Evolutionary conservation across 2,797 vertebrate genomes (phyloP), one percentile per base, ranked within the genome.

Genomic region (Scolopax bukidnonensis): DNA sequence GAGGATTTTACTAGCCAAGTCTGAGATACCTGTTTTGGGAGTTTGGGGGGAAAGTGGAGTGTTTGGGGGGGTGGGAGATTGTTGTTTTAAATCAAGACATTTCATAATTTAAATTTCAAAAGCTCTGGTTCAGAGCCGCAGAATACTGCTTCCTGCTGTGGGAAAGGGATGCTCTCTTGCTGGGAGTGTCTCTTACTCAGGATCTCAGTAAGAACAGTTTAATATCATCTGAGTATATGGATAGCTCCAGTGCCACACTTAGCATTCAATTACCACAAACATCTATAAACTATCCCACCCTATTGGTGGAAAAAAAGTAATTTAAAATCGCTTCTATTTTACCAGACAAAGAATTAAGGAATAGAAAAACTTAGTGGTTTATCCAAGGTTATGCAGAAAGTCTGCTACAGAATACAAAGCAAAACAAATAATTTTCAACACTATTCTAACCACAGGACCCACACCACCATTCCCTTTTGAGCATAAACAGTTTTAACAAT

Each of bases 401-500:
- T 32, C 53, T 68, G 19, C 68, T 57, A 57, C 41, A 60, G 18
- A 80, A 43, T 20, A 53, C 12, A 85, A 76, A 71, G 24, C 32
- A 57, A 69, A 78, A 19, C 3, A 76, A 67, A 84, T 40, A 71
- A 43, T 57, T 92, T 87, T 82, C 54, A 73, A 38, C 1, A 33
- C 7, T 74, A 16, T 36, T 69, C 21, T 63, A 68, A 32, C 28
- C 48, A 64, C 11, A 68, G 51, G 18, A 80, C 27, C 4, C 43
- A 48, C 5, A 68, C 1, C 9, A 65, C 56, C 61, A 91, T 68
- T 94, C 50, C 28, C 61, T 83, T 95, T 70, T 73, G 78, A 97
- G 80, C 47, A 77, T 85, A 94, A 95, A 95, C 20, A 76, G 71
- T 85, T 97, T 94, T 90, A 93, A 97, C 96, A 97, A 94, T 68